Conservation (phyloP, 2,797 vertebrate genomes). For the Acanthurus leucopareius region DNA sequence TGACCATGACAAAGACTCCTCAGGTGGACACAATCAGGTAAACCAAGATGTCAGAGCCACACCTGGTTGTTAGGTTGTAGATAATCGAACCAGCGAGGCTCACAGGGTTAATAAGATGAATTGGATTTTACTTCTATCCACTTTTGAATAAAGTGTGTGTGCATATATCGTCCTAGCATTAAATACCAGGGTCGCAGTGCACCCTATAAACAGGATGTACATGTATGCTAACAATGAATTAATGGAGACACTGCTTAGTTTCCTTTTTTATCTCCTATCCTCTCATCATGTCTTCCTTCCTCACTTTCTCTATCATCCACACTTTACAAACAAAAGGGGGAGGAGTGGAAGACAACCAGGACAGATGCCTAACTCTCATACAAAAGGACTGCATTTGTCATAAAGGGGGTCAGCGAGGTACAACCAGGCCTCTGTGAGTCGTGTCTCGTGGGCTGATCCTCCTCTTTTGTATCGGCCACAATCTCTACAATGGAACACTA, state of each 20-base stretch:
- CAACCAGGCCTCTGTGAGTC: conserved; percentile 66
- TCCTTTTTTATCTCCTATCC: conserved; percentile 41
- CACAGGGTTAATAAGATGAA: background rate
- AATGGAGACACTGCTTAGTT: conserved; percentile 60
- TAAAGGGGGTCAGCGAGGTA: conserved; percentile 78
- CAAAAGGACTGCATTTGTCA: conserved; percentile 67
- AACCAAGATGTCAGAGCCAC: background rate
- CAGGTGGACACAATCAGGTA: conserved; percentile 10
- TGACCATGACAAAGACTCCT: background rate
- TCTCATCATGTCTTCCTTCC: conserved; percentile 27
- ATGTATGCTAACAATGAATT: conserved; percentile 54
- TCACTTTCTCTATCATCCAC: conserved; percentile 42
- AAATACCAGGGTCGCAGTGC: conserved; percentile 41
- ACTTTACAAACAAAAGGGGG: conserved; percentile 44
- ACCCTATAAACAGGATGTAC: conserved; percentile 51
- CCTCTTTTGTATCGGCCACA: conserved; percentile 71
- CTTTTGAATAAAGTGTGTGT: conserved; percentile 21
- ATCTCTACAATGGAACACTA: conserved; percentile 70
- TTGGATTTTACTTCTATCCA: conserved; percentile 16
- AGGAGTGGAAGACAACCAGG: conserved; percentile 28
- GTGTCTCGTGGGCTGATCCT: conserved; percentile 71
- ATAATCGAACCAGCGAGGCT: background rate
- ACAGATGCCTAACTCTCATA: conserved; percentile 48
- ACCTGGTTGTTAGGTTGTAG: background rate
- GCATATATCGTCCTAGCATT: conserved; percentile 28